Evolutionary conservation across 2,797 vertebrate genomes (phyloP).

Genomic region (Acipenser ruthenus): DNA sequence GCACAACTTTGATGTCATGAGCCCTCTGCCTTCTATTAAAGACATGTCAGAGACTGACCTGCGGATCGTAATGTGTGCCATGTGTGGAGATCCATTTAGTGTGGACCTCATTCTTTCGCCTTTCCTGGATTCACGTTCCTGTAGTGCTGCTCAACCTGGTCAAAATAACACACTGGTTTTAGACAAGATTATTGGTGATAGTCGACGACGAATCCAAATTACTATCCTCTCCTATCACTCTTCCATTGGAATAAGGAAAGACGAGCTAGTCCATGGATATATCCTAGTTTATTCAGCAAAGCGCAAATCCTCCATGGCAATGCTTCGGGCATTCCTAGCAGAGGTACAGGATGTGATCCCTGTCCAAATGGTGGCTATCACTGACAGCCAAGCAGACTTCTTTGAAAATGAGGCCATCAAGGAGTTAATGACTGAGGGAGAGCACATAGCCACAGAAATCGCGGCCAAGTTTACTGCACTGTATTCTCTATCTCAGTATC

Average conservation of each 20-base stretch:
- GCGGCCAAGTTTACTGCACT: slow-evolving; percentile 92
- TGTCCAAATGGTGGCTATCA: slow-evolving; percentile 95
- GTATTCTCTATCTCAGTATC: slow-evolving; percentile 95
- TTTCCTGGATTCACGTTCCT: slow-evolving; percentile 93
- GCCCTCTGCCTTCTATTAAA: slow-evolving; percentile 85
- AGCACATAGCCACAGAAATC: slow-evolving; percentile 97
- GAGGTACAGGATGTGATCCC: slow-evolving; percentile 97
- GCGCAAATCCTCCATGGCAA: slow-evolving; percentile 97
- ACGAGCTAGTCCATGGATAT: slow-evolving; percentile 95
- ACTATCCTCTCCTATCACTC: slow-evolving; percentile 94
- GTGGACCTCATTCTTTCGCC: slow-evolving; percentile 97
- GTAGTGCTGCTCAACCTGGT: slow-evolving; percentile 88
- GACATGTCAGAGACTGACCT: slow-evolving; percentile 92
- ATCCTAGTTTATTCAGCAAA: slow-evolving; percentile 96
- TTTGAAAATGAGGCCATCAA: slow-evolving; percentile 97
- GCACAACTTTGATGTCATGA: slow-evolving; percentile 86
- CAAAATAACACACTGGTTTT: slow-evolving; percentile 92
- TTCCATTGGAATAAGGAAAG: slow-evolving; percentile 92
- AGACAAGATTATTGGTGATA: slow-evolving; percentile 95
- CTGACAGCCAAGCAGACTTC: slow-evolving; percentile 96
- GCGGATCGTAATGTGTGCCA: slow-evolving; percentile 96
- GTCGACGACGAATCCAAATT: slow-evolving; percentile 88
- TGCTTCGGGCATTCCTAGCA: slow-evolving; percentile 89
- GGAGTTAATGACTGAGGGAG: slow-evolving; percentile 96
- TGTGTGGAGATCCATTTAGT: slow-evolving; percentile 98